Evolutionary conservation across 2,888 invertebrate species (phyloP), one percentile per base, ranked within the genome.

Genomic region (Amblyjoppa fuscipennis): DNA sequence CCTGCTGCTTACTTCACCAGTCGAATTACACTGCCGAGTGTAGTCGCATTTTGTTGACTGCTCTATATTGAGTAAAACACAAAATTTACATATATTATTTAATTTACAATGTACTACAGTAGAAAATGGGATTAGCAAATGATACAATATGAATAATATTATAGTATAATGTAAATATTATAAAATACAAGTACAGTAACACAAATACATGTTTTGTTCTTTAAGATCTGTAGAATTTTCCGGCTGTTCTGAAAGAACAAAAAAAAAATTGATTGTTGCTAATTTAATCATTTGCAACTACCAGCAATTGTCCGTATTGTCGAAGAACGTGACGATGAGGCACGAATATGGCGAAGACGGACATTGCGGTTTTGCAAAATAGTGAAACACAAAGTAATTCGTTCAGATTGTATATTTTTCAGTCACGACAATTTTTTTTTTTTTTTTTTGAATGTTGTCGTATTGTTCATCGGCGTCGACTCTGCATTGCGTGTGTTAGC

Each of bases 391-490:
- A 31, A 64, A 9, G 31, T 9, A 16, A 34, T 64, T 31, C 6
- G n/a, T 31, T 64, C n/a, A 6, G 16, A 34, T 34, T 34, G 31
- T 64, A 34, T 28, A 9, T 16, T 31, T 34, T 4, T 20, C 45
- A 11, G 45, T 0, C 11, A 16, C 25, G 31, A 7, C 31, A 38
- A 66, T 66, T 49, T 28, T 45, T 16, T 31, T 31, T 11, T 49
- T 31, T 11, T 66, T 49, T 28, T 45, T 16, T 31, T 31, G 5
- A 61, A 41, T 59, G 38, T 25, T 59, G 38, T 28, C 49, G 20
- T 25, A 51, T 75, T 28, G 13, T 71, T 69, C 25, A 61, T 80
- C 56, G 49, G 34, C 34, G 25, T 2, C n/a, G 13, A 68, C 81
- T 69, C 28, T n/a, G 31, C 34, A 6, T 16, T 2, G 20, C 25